phyloP scores from a whole-genome alignment of 2,888 invertebrate genomes.

The Lasius fuliginosus region DNA sequence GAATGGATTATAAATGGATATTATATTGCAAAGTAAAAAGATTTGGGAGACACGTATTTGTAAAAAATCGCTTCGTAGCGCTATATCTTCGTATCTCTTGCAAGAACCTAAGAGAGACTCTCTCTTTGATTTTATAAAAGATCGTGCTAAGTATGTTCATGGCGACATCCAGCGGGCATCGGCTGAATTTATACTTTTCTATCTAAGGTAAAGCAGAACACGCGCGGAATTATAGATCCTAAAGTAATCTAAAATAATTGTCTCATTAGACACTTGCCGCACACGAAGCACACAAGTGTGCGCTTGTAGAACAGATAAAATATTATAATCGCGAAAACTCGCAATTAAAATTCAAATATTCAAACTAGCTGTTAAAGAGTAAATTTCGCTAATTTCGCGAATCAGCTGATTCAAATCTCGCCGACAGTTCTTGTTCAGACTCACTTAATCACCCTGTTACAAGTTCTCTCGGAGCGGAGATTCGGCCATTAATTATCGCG shows the following conservation, averaged over 20 bases:
- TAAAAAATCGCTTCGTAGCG: too few species aligned
- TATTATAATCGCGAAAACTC: neutral
- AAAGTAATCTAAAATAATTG: neutral
- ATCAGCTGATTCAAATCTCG: neutral
- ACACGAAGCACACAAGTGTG: neutral
- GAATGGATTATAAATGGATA: neutral
- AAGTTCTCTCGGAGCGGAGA: neutral
- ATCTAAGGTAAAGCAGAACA: constrained; percentile 43
- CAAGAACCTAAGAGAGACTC: neutral
- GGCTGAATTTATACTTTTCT: constrained; percentile 39
- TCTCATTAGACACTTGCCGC: neutral
- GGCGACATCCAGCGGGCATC: constrained; percentile 70
- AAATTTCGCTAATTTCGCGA: neutral
- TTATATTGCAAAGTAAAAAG: constrained; percentile 2
- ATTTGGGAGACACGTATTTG: neutral
- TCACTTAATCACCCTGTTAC: neutral
- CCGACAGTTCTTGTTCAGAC: neutral
- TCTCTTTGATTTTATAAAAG: constrained; percentile 1
- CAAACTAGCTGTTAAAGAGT: neutral
- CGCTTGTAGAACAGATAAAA: neutral
- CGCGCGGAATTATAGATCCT: neutral
- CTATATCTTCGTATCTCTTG: neutral
- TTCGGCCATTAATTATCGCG: constrained; percentile 12
- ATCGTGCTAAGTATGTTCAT: constrained; percentile 28
- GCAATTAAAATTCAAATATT: neutral